Base-by-base conservation (phyloP, 2,113 vertebrate species). In the Ginglymostoma cirratum region DNA sequence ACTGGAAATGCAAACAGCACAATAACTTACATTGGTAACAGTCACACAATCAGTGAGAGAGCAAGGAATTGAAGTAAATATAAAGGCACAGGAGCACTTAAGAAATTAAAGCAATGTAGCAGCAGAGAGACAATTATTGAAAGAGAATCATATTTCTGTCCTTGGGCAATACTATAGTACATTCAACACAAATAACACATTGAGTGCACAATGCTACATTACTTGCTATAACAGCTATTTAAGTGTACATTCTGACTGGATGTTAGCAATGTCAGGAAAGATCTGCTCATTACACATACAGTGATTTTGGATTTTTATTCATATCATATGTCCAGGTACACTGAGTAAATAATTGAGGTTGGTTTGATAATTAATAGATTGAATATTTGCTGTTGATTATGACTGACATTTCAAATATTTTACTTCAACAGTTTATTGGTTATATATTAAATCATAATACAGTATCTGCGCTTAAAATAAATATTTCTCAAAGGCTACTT, bases 151-250 rank as follows among this genome's bases (percentile, higher is more conserved):
- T 38, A 83, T 48, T 65, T 65, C 55, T 55, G 21, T 61, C 48
- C 86, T 90, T 90, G 87, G 15, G 34, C 61, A 92, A 92, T 38
- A 5, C 30, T n/a, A 7, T 66, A 6, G 34, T 7, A 90, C 30
- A 89, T 89, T 48, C 27, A 55, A 52, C 52, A 89, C 30, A 65
- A n/a, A 65, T 65, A 90, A 90, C 34, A 23, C 24, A 55, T 90
- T 65, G 48, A n/a, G 48, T 2, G 15, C 34, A 21, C 5, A 0
- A 0, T 65, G 34, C 5, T 7, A 83, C 17, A 15, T 92, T 66
- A 92, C 55, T n/a, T 92, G 61, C 14, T 92, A 42, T 92, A 92
- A 92, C 89, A 65, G 38, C 89, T 34, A 92, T 92, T 92, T 92
- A n/a, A 83, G 38, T 66, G n/a, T 92, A 92, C 38, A 30, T 90